A percentile compares a stretch with the other conserved stretches of the same genome.
phyloP scores from a whole-genome alignment of 2,113 vertebrate species.

The Lagenorhynchus albirostris region DNA sequence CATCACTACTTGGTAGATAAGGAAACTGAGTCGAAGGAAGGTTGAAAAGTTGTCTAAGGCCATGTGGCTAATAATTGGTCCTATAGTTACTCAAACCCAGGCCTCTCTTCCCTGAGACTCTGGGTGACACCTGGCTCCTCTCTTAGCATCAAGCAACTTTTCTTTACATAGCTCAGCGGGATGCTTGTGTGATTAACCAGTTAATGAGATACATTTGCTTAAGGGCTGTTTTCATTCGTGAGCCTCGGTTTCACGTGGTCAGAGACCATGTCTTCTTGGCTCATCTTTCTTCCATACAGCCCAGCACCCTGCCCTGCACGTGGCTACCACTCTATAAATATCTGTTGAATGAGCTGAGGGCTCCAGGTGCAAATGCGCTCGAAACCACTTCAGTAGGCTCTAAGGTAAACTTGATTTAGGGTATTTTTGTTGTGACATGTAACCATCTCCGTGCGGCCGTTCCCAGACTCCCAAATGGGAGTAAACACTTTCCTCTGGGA shows the following conservation, averaged over 20 bases:
- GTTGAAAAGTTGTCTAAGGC: not conserved
- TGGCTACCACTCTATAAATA: not conserved
- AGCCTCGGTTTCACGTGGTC: not conserved
- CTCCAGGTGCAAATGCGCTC: not conserved
- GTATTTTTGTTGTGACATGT: not conserved
- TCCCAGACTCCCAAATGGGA: slow-evolving; percentile 12
- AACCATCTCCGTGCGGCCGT: not conserved
- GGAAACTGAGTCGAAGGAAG: not conserved
- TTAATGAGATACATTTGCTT: not conserved
- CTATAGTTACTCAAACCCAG: not conserved
- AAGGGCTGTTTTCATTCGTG: not conserved
- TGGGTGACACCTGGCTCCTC: not conserved
- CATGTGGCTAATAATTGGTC: not conserved
- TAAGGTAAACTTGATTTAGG: not conserved
- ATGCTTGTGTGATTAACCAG: not conserved
- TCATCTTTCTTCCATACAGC: not conserved
- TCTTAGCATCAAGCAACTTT: not conserved
- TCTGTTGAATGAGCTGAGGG: not conserved
- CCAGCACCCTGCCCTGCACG: not conserved
- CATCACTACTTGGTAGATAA: not conserved
- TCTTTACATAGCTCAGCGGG: not conserved
- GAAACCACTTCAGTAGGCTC: not conserved
- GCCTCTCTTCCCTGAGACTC: not conserved
- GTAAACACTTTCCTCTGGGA: slow-evolving; percentile 23
- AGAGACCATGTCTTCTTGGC: not conserved